A percentile compares a stretch with the other conserved stretches of the same genome.
These are phyloP conservation scores for Diarsia dahlii DNA, from an alignment of 2,888 invertebrate genomes.

Conservation along the genomic window DNA sequence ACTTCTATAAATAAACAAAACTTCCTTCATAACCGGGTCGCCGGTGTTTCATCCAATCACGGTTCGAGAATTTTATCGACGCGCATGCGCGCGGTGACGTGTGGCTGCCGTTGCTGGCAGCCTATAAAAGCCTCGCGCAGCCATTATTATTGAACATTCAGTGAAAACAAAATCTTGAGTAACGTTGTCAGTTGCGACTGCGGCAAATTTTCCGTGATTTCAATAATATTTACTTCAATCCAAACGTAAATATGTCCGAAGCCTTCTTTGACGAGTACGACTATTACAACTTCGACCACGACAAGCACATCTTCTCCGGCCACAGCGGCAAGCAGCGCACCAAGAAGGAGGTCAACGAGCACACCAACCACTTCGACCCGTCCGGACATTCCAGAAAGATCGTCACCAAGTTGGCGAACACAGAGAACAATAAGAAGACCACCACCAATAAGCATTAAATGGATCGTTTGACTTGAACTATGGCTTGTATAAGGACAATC, in stretches of 20 bases:
- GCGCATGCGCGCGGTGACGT: conserved; percentile 90
- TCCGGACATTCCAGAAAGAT: conserved; percentile 98
- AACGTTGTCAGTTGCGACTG: conserved; percentile 77
- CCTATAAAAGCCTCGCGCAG: conserved; percentile 80
- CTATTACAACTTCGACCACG: conserved; percentile 98
- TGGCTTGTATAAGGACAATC: conserved; percentile 85
- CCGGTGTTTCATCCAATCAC: conserved; percentile 83
- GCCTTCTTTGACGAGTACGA: conserved; percentile 97
- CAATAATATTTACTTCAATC: conserved; percentile 67
- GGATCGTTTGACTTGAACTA: conserved; percentile 70
- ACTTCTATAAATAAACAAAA: conserved; percentile 82
- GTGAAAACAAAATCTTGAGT: conserved; percentile 76
- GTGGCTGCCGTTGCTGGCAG: conserved; percentile 74
- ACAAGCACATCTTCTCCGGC: conserved; percentile 96
- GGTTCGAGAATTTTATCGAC: conserved; percentile 84
- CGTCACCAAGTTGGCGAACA: conserved; percentile 95
- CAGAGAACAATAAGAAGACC: conserved; percentile 94
- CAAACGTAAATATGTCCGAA: conserved; percentile 93
- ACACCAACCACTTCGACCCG: conserved; percentile 98
- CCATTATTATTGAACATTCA: conserved; percentile 75
- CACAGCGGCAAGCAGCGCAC: conserved; percentile 97
- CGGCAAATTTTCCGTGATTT: conserved; percentile 73
- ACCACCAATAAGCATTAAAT: conserved; percentile 80
- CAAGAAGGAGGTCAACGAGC: conserved; percentile 96
- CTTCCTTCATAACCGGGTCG: conserved; percentile 83